Evolutionary conservation across 1,140 invertebrate species (phyloP).

Genomic region (Odontomachus brunneus): DNA sequence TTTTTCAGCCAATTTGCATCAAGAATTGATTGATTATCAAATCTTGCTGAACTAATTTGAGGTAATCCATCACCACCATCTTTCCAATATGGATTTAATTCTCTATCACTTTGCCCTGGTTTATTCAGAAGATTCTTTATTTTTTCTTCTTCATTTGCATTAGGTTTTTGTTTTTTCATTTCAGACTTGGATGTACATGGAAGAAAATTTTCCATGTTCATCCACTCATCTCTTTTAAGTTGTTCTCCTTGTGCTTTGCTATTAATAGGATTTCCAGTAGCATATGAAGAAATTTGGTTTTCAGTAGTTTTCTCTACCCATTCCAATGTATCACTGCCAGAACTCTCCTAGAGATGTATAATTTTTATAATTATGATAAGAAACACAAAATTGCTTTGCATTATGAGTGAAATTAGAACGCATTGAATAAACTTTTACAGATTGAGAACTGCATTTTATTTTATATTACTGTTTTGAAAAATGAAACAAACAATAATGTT

Average conservation of each 20-base stretch:
- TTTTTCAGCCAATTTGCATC: slow-evolving; percentile 87
- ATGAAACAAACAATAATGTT: too few species aligned
- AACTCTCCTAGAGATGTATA: slow-evolving; percentile 57
- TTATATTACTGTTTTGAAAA: too few species aligned
- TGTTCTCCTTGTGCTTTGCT: slow-evolving; percentile 36
- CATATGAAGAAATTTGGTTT: neutral
- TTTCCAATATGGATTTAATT: slow-evolving; percentile 98
- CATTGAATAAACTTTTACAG: too few species aligned
- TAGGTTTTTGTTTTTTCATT: slow-evolving; percentile 82
- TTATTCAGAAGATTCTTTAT: slow-evolving; percentile 86
- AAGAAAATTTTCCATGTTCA: slow-evolving; percentile 82
- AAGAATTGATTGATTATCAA: slow-evolving; percentile 78
- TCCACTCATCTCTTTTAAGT: slow-evolving; percentile 85
- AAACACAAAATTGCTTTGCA: too few species aligned
- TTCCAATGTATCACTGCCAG: slow-evolving; percentile 79
- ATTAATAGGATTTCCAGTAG: neutral
- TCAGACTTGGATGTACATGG: slow-evolving; percentile 77
- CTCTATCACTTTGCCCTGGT: slow-evolving; percentile 90
- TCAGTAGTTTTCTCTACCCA: slow-evolving; percentile 86
- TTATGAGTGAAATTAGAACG: too few species aligned
- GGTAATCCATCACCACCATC: slow-evolving; percentile 93
- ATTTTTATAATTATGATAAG: neutral
- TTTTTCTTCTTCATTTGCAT: slow-evolving; percentile 83
- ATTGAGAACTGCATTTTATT: too few species aligned
- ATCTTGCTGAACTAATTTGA: slow-evolving; percentile 57